Evolutionary conservation across 2,888 invertebrate genomes (phyloP), one percentile per base, ranked within the genome.

Genomic region (Villa cingulata): DNA sequence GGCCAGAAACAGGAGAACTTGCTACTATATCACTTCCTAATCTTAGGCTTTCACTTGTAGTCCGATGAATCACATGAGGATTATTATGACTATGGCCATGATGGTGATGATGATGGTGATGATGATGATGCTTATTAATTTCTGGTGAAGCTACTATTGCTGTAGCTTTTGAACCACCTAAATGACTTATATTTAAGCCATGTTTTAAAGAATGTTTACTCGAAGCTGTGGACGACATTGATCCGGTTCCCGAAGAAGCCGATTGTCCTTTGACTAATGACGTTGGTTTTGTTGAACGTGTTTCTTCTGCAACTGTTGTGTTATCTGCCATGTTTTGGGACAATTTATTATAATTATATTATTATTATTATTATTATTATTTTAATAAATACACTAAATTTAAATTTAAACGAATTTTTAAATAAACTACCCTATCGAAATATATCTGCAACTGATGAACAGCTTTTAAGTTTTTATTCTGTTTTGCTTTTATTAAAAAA

Each of bases 11-110:
- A 20, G 50, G 16, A 43, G 49, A 49, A 37, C 49, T 53, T n/a
- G n/a, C n/a, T 9, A 48, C 51, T 32, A 47, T 20, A 15, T 47
- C 47, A 29, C 37, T 46, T 16, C 38, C 43, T 32, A 47, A 43
- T 56, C 81, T 77, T 66, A 81, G 73, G 71, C 80, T 79, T 73
- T 82, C 81, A 71, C 78, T 81, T 60, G 81, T 81, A 58, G 80
- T 80, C 66, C 79, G 77, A 68, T 79, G 78, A 65, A 80, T 74
- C 63, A 77, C 75, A 48, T 57, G 42, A 27, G 56, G 53, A 41
- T 53, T 47, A 14, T 51, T 47, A 20, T 50, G 50, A 27, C 37
- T 48, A 49, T 56, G 45, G 47, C 56, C 54, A 37, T 55, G 51
- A 37, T 53, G 50, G 42, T 54, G 52, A 46, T 58, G 57, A 27